Conservation (phyloP, 2,888 invertebrate genomes). For the Trichacis sp. region DNA sequence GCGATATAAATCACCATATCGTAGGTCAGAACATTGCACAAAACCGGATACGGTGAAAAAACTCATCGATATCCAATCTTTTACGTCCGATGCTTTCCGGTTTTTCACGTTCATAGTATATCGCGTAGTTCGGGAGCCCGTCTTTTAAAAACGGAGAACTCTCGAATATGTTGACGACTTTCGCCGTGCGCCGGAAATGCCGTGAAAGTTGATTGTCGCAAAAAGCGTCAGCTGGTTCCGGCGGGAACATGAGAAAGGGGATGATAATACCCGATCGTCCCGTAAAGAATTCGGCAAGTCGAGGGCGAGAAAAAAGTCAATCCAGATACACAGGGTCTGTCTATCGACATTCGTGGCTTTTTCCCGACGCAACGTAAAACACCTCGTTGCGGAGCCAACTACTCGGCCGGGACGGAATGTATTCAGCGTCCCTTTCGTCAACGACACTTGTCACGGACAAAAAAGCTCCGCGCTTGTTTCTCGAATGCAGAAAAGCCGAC, state of each 20-base stretch:
- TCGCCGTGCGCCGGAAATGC: too few species aligned
- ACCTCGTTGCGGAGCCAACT: slow-evolving; percentile 25
- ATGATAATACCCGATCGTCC: slow-evolving; percentile 37
- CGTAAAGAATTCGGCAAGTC: slow-evolving; percentile 37
- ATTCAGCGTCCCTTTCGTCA: slow-evolving; percentile 21
- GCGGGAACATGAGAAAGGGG: slow-evolving; percentile 19
- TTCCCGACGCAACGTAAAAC: slow-evolving; percentile 31
- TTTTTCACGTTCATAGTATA: too few species aligned
- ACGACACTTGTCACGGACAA: slow-evolving; percentile 32
- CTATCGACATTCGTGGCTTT: slow-evolving; percentile 32
- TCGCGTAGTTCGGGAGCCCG: too few species aligned
- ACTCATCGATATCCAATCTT: too few species aligned
- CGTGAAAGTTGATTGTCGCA: not conserved
- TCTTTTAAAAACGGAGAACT: too few species aligned
- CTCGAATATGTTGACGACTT: too few species aligned
- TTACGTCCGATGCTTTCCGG: too few species aligned
- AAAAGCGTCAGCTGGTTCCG: slow-evolving; percentile 17
- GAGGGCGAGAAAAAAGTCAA: slow-evolving; percentile 20
- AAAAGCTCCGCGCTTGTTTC: slow-evolving; percentile 24
- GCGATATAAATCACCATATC: too few species aligned
- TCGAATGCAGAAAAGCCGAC: slow-evolving; percentile 20
- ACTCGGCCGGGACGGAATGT: slow-evolving; percentile 12
- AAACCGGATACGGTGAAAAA: too few species aligned
- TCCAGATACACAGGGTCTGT: slow-evolving; percentile 16
- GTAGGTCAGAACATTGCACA: too few species aligned